phyloP scores from a whole-genome alignment of 1,140 invertebrate species.

The Zelostemma sp. region DNA sequence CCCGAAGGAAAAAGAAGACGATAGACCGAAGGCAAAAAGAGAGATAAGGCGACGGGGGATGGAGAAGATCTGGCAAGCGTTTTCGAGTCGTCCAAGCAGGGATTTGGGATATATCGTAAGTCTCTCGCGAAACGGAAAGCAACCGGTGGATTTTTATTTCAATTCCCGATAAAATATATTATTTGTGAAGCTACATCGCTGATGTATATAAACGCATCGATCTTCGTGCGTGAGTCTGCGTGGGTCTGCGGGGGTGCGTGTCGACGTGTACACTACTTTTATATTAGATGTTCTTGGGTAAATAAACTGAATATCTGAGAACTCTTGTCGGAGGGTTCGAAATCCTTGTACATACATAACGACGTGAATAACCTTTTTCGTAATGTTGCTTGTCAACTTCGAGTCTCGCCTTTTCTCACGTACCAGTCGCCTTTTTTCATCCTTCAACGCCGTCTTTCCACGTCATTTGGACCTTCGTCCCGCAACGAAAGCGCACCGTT shows the following conservation, averaged over 20 bases:
- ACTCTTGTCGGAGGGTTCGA: constrained; percentile 34
- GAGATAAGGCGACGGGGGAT: constrained; percentile 10
- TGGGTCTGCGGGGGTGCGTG: no score
- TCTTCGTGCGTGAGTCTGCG: no score
- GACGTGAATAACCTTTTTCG: constrained; percentile 49
- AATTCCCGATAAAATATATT: constrained; percentile 56
- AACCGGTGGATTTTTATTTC: constrained; percentile 68
- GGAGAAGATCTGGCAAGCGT: constrained; percentile 40
- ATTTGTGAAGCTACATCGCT: constrained; percentile 35
- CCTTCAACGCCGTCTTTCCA: neutral
- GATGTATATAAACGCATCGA: constrained; percentile 10
- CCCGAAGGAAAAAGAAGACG: constrained; percentile 27
- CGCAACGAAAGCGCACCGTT: neutral
- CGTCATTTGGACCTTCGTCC: constrained; percentile 2
- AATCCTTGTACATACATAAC: constrained; percentile 53
- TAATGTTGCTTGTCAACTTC: constrained; percentile 12
- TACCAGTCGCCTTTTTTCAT: constrained; percentile 10
- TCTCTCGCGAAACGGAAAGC: constrained; percentile 49
- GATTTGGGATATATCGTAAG: constrained; percentile 27
- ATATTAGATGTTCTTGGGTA: constrained; percentile 3
- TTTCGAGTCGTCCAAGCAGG: constrained; percentile 24
- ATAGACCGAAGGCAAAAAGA: constrained; percentile 17
- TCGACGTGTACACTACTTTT: constrained; percentile 10
- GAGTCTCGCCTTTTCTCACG: constrained; percentile 15
- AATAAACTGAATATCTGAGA: constrained; percentile 26